A percentile compares a stretch with the other conserved stretches of the same genome.
These are phyloP conservation scores for Synchiropus splendidus DNA, from an alignment of 2,113 vertebrate species.

Conservation along the genomic window DNA sequence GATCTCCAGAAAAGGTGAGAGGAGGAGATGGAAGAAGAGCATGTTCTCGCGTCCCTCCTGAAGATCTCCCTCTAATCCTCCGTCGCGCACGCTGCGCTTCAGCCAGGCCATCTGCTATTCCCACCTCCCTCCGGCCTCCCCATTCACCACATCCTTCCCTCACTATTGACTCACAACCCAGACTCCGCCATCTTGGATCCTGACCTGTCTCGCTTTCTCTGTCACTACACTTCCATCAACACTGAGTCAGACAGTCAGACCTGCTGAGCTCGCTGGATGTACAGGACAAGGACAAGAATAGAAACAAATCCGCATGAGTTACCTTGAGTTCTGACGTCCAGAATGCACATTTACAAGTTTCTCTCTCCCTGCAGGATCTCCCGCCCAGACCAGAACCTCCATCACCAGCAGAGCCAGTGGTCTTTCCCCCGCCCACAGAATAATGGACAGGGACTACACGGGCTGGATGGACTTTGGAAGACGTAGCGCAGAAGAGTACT, in stretches of 20 bases:
- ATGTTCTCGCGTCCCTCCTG: conserved; percentile 6
- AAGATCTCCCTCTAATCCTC: conserved; percentile 13
- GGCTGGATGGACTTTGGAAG: conserved; percentile 99
- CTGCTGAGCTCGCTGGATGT: conserved; percentile 30
- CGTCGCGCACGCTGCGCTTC: conserved; percentile 29
- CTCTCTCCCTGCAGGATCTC: conserved; percentile 35
- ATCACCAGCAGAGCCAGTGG: conserved; percentile 73
- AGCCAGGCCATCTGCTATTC: conserved; percentile 45
- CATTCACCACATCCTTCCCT: conserved; percentile 9
- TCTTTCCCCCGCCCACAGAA: conserved; percentile 77
- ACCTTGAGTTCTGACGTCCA: no score
- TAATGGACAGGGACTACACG: conserved; percentile 92
- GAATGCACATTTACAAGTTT: no score
- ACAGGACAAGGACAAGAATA: conserved; percentile 4
- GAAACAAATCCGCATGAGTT: conserved; percentile 16
- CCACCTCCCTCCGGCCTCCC: conserved; percentile 24
- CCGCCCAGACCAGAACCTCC: conserved; percentile 64
- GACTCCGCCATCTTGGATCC: conserved; percentile 5
- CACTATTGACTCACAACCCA: background rate
- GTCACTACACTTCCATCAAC: conserved; percentile 4
- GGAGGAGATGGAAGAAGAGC: background rate
- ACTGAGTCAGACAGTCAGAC: conserved; percentile 19
- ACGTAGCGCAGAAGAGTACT: conserved; percentile 85
- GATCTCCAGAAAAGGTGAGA: conserved; percentile 63
- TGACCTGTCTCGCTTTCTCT: conserved; percentile 2